A percentile compares a stretch with the other conserved stretches of the same genome.
Evolutionary conservation across 2,113 vertebrate genomes (phyloP).

Genomic region (Tyto alba): DNA sequence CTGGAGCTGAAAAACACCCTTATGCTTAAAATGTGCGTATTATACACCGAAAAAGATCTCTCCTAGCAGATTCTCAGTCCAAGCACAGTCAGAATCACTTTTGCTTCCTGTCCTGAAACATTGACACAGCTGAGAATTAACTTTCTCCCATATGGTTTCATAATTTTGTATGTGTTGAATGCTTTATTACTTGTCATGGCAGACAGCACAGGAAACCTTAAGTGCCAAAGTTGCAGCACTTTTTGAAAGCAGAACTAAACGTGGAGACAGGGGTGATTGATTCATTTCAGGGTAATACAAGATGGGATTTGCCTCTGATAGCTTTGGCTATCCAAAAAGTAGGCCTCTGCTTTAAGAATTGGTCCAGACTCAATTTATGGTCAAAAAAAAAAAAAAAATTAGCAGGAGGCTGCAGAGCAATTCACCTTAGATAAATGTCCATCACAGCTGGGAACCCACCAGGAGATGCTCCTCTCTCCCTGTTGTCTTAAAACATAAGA

Average conservation of each 20-base stretch:
- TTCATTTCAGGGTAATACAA: not conserved
- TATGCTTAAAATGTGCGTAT: not conserved
- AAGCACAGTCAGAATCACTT: not conserved
- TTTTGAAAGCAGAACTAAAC: not conserved
- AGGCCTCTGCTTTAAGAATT: not conserved
- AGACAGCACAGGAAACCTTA: not conserved
- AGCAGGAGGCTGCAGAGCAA: not conserved
- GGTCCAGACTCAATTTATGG: not conserved
- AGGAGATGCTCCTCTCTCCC: not conserved
- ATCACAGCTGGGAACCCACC: not conserved
- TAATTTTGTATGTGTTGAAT: not conserved
- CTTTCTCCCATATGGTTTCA: not conserved
- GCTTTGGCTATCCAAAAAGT: not conserved
- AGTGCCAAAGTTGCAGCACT: not conserved
- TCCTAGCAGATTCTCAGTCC: not conserved
- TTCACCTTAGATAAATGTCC: not conserved
- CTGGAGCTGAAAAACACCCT: not conserved
- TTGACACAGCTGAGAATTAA: not conserved
- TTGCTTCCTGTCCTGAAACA: not conserved
- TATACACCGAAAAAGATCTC: not conserved
- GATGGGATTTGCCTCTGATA: not conserved
- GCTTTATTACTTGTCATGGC: not conserved
- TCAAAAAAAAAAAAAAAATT: not conserved
- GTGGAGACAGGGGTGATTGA: not conserved
- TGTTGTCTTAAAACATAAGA: not conserved